Conservation (phyloP, 1,140 invertebrate genomes). For the Papilio aristodemus region DNA sequence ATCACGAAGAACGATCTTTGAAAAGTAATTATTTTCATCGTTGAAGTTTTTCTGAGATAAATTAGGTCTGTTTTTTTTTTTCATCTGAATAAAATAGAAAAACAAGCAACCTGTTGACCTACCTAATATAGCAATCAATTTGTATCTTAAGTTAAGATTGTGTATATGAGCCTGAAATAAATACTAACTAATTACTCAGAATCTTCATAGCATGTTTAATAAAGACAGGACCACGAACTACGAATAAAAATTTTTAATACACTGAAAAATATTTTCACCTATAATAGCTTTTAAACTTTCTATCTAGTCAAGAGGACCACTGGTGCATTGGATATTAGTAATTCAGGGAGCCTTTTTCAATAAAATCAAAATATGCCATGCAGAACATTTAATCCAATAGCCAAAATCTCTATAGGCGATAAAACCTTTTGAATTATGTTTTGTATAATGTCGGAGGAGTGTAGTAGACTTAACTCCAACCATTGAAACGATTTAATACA, state of each 20-base stretch:
- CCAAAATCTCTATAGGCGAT: neutral
- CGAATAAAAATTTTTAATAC: no score
- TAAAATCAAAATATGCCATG: no score
- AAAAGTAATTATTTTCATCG: neutral
- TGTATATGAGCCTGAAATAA: neutral
- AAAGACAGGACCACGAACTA: neutral
- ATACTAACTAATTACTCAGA: neutral
- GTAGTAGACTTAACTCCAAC: neutral
- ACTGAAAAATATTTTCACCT: no score
- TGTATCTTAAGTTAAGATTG: no score
- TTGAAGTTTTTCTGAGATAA: neutral
- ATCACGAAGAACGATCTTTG: constrained; percentile 11
- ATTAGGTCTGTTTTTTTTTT: neutral
- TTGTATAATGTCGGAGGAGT: no score
- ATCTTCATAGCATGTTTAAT: neutral
- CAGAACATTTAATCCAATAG: neutral
- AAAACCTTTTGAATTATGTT: neutral
- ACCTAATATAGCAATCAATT: no score
- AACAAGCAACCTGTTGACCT: no score
- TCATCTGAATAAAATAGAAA: neutral
- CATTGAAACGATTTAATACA: neutral
- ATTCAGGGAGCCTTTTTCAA: no score
- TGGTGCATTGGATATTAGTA: no score
- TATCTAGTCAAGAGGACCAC: no score
- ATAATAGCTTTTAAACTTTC: no score